These are phyloP conservation scores for Nephrotoma flavescens DNA, from an alignment of 2,888 invertebrate species.

Conservation along the genomic window DNA sequence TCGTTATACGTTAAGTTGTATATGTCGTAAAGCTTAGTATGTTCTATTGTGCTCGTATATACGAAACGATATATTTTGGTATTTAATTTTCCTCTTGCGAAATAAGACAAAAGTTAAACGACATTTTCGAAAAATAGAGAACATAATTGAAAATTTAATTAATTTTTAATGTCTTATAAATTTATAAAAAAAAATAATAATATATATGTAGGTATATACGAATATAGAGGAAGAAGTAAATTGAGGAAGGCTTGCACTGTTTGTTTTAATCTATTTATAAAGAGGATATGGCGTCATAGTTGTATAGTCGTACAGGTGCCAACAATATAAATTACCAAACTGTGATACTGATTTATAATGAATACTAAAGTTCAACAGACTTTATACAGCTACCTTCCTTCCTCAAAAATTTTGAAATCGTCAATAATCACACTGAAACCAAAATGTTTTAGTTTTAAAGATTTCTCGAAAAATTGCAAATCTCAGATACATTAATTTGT, in stretches of 20 bases:
- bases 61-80: neutral
- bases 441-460: too few species aligned
- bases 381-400: neutral
- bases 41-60: neutral
- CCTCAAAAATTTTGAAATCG: too few species aligned
- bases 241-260: neutral
- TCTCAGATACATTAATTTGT: too few species aligned
- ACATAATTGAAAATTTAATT: neutral
- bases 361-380: neutral
- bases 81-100: neutral
- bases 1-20: too few species aligned
- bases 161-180: neutral
- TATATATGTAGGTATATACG: too few species aligned
- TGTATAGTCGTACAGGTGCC: neutral
- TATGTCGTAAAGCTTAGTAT: neutral
- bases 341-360: neutral
- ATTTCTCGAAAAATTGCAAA: too few species aligned
- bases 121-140: neutral
- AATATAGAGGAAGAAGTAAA: neutral
- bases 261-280: neutral
- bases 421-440: too few species aligned
- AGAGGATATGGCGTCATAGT: neutral
- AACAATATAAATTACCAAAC: neutral
- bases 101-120: neutral
- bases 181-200: neutral